phyloP scores from a whole-genome alignment of 1,140 invertebrate genomes.

The Drosophila fuyamai region DNA sequence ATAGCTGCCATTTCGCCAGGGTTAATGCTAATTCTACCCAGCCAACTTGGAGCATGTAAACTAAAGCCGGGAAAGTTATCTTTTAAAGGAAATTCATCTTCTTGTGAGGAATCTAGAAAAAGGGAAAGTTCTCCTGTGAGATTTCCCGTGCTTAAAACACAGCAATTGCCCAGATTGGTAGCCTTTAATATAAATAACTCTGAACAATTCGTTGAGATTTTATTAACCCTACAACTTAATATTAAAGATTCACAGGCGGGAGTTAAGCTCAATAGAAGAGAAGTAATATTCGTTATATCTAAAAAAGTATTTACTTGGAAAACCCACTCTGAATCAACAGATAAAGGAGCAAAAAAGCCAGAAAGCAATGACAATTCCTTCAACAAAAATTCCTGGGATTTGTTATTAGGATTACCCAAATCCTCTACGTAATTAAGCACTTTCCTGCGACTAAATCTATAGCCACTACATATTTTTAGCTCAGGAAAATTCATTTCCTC shows the following conservation, averaged over 20 bases:
- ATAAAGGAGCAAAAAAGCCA: conserved; percentile 28
- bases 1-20: conserved; percentile 37
- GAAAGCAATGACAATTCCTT: conserved; percentile 15
- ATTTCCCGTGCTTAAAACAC: conserved; percentile 8
- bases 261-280: conserved; percentile 29
- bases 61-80: conserved; percentile 33
- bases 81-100: conserved; percentile 38
- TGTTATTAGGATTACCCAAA: conserved; percentile 1
- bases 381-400: conserved; percentile 26
- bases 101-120: conserved; percentile 43
- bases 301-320: conserved; percentile 17
- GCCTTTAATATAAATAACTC: conserved; percentile 35
- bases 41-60: conserved; percentile 46
- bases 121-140: conserved; percentile 33
- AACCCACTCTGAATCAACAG: conserved; percentile 13
- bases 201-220: conserved; percentile 27
- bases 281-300: conserved; percentile 5
- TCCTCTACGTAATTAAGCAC: conserved; percentile 15
- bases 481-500: conserved; percentile 18
- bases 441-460: conserved; percentile 51
- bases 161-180: conserved; percentile 43
- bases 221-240: conserved; percentile 34
- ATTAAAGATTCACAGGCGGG: conserved; percentile 48
- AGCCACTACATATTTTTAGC: conserved; percentile 45
- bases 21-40: conserved; percentile 29